A percentile compares a stretch with the other conserved stretches of the same genome.
These are phyloP conservation scores for Tetranychus piercei DNA, from an alignment of 2,888 invertebrate species.

Conservation along the genomic window DNA sequence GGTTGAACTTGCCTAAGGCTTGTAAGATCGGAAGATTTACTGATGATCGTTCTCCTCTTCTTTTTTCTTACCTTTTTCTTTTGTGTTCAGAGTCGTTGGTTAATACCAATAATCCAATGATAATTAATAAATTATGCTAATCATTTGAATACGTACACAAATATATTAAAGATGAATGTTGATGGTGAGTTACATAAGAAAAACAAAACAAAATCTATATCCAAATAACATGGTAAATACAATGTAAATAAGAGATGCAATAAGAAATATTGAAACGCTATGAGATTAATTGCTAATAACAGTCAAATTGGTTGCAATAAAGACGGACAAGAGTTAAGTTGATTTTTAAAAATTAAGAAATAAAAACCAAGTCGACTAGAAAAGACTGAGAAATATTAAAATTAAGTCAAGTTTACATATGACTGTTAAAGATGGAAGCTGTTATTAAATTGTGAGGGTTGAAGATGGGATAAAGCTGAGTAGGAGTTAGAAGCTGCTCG, in stretches of 20 bases:
- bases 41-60: neutral
- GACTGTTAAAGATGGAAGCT: too few relatives aligned
- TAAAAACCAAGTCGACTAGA: too few relatives aligned
- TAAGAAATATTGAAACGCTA: too few relatives aligned
- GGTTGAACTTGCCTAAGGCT: neutral
- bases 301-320: too few relatives aligned
- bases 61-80: neutral
- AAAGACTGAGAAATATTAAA: too few relatives aligned
- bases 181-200: neutral
- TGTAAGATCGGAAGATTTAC: neutral
- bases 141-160: neutral
- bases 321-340: too few relatives aligned
- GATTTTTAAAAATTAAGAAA: too few relatives aligned
- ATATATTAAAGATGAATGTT: neutral
- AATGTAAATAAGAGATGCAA: too few relatives aligned
- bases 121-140: constrained; percentile 1
- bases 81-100: neutral
- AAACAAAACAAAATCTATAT: neutral
- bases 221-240: too few relatives aligned
- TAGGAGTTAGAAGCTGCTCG: neutral
- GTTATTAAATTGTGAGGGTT: neutral
- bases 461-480: neutral
- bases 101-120: neutral
- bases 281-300: too few relatives aligned
- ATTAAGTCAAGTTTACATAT: too few relatives aligned